A percentile compares a stretch with the other conserved stretches of the same genome.
These are phyloP conservation scores for Cassiopea andromeda DNA, from an alignment of 30 jellyfish, hydroid and myxozoan genomes.

Conservation along the genomic window DNA sequence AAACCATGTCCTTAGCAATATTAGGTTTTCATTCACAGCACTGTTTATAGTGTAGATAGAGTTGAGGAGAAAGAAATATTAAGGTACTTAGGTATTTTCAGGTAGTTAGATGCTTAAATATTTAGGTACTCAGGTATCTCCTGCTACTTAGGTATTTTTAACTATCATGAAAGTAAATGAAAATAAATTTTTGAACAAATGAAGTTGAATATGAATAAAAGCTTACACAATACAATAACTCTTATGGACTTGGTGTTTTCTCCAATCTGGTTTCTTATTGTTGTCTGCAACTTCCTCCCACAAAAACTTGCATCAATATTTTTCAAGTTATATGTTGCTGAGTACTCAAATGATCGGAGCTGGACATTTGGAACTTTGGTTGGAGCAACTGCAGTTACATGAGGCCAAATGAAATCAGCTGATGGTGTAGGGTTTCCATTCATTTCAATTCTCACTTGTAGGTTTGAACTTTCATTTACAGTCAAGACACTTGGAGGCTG, in stretches of 20 bases:
- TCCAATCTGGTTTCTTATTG: constrained; percentile 8
- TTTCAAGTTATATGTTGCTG: neutral
- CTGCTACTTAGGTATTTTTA: too few relatives aligned
- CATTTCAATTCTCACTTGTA: constrained; percentile 3
- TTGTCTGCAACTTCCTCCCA: constrained; percentile 13
- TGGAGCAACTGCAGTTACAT: neutral
- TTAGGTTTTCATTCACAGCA: too few relatives aligned
- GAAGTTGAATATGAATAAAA: neutral
- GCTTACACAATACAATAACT: constrained; percentile 22
- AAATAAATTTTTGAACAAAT: too few relatives aligned
- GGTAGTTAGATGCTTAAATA: too few relatives aligned
- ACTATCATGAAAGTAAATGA: too few relatives aligned
- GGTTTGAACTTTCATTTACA: neutral
- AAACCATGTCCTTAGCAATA: too few relatives aligned
- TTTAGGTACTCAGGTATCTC: too few relatives aligned
- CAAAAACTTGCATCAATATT: constrained; percentile 22
- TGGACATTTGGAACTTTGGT: constrained; percentile 2
- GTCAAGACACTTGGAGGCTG: neutral
- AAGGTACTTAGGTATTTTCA: too few relatives aligned
- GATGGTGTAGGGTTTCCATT: constrained; percentile 33
- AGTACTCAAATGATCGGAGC: neutral
- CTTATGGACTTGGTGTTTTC: neutral
- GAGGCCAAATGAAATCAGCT: constrained; percentile 26
- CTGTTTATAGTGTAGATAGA: too few relatives aligned
- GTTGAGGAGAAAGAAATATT: too few relatives aligned